These are phyloP conservation scores for Gavialis gangeticus DNA, from an alignment of 2,113 vertebrate species.

Conservation along the genomic window DNA sequence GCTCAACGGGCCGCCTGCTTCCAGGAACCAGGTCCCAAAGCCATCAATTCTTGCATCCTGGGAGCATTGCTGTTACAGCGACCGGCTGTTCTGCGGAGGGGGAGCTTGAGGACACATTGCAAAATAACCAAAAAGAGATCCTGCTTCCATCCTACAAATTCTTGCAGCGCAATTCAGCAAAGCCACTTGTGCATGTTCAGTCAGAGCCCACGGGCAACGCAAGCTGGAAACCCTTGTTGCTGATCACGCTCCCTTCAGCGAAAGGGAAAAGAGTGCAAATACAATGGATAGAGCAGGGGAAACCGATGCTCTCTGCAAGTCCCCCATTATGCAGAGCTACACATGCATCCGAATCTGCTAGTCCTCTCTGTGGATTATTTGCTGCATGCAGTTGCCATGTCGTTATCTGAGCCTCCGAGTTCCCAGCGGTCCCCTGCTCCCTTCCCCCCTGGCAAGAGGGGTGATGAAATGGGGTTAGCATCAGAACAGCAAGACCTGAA, in stretches of 20 bases:
- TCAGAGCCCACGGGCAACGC: background rate
- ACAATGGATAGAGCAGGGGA: slow-evolving; percentile 13
- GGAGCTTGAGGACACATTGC: background rate
- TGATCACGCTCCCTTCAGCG: slow-evolving; percentile 61
- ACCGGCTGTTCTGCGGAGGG: background rate
- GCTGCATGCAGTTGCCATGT: slow-evolving; percentile 54
- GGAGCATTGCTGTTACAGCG: background rate
- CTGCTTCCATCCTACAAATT: no score
- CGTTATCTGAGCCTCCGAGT: slow-evolving; percentile 44
- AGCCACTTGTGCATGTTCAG: no score
- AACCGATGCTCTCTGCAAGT: background rate
- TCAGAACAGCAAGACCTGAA: background rate
- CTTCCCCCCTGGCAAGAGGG: slow-evolving; percentile 18
- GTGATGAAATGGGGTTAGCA: background rate
- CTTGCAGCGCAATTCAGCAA: no score
- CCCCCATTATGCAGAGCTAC: slow-evolving; percentile 58
- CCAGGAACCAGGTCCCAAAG: no score
- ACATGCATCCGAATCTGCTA: slow-evolving; percentile 55
- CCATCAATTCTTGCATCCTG: no score
- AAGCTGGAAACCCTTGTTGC: slow-evolving; percentile 62
- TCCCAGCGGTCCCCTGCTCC: slow-evolving; percentile 44
- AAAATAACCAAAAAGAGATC: no score
- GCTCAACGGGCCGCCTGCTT: no score
- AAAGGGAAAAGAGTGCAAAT: slow-evolving; percentile 35
- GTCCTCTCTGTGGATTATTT: slow-evolving; percentile 61